A percentile compares a stretch with the other conserved stretches of the same genome.
These are phyloP conservation scores for Perccottus glenii DNA, from an alignment of 2,113 vertebrate species.

Conservation along the genomic window DNA sequence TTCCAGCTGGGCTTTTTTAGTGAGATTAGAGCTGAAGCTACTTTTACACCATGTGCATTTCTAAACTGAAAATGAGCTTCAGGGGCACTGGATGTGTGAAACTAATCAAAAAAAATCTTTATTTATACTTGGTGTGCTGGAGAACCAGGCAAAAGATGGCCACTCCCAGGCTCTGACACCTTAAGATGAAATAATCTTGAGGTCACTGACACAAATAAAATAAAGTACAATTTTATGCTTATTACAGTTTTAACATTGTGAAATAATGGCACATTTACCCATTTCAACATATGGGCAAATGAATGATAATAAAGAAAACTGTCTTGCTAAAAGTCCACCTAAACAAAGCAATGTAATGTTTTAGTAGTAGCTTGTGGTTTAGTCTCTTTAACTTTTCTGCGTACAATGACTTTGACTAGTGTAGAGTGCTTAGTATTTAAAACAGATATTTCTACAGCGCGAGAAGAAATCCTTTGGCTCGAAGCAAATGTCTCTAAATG, in stretches of 20 bases:
- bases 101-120: neutral
- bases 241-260: too few relatives aligned
- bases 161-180: neutral
- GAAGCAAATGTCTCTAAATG: conserved; percentile 43
- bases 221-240: too few relatives aligned
- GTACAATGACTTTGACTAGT: conserved; percentile 24
- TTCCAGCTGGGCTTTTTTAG: conserved; percentile 37
- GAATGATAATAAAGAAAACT: too few relatives aligned
- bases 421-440: conserved; percentile 26
- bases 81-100: neutral
- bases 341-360: too few relatives aligned
- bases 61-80: neutral
- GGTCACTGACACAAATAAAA: neutral
- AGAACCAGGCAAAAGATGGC: neutral
- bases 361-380: too few relatives aligned
- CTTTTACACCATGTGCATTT: conserved; percentile 7
- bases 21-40: conserved; percentile 20
- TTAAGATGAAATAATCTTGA: neutral
- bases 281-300: too few relatives aligned
- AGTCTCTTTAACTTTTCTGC: too few relatives aligned
- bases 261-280: too few relatives aligned
- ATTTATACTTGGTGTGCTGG: neutral
- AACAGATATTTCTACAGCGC: conserved; percentile 23
- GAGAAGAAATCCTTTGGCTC: conserved; percentile 41
- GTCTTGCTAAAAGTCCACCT: too few relatives aligned